These are phyloP conservation scores for Tromatobia lineatoria DNA, from an alignment of 2,888 invertebrate species.

Conservation along the genomic window DNA sequence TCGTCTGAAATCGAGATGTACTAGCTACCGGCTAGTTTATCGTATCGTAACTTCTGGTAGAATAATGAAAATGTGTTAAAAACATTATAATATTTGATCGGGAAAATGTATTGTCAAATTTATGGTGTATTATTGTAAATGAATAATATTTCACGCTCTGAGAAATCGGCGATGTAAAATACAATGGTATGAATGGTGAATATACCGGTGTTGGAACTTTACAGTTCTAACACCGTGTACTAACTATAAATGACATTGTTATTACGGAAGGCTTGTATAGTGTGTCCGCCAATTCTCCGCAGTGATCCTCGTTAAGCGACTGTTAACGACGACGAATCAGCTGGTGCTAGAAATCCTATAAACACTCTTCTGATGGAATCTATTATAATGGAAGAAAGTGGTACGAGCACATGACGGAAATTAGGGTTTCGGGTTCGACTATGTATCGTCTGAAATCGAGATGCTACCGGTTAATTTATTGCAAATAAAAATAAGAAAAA, in stretches of 20 bases:
- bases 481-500: too few relatives aligned
- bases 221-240: too few relatives aligned
- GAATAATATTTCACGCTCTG: too few relatives aligned
- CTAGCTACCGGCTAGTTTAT: conserved; percentile 10
- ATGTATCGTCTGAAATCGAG: too few relatives aligned
- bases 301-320: conserved; percentile 52
- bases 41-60: not conserved
- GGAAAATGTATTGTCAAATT: not conserved
- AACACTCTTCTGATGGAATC: conserved; percentile 22
- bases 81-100: not conserved
- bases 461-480: not conserved
- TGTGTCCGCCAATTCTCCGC: conserved; percentile 42
- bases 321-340: conserved; percentile 53
- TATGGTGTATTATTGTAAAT: too few relatives aligned
- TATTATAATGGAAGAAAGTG: conserved; percentile 2
- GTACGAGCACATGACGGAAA: not conserved
- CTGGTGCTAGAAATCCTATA: conserved; percentile 40
- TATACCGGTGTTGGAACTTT: too few relatives aligned
- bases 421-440: not conserved
- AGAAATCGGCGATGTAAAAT: too few relatives aligned
- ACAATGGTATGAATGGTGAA: too few relatives aligned
- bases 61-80: not conserved
- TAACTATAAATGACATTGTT: conserved; percentile 82
- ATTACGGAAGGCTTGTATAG: conserved; percentile 75
- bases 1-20: not conserved